Base-by-base conservation (phyloP, 1,140 invertebrate species). In the Hirudo medicinalis region DNA sequence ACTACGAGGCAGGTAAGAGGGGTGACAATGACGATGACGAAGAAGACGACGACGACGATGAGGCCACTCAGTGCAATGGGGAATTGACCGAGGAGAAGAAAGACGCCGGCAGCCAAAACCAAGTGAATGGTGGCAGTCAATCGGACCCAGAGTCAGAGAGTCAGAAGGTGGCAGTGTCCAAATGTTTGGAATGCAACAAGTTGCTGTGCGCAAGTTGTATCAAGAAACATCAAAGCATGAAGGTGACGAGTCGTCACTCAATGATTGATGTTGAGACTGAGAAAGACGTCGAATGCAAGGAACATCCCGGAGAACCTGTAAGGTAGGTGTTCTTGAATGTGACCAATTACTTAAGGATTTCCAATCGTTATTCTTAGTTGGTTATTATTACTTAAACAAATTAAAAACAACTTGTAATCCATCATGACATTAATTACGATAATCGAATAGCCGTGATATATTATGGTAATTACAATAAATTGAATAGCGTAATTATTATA, bases 101-200 rank as follows among this genome's bases (percentile, higher is more conserved):
- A 11, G 36, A 36, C 67, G 2, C 67, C 11, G 8, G 8, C n/a
- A n/a, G 11, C 43, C 71, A 81, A 82, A 63, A 82, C 81, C 74
- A 76, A 76, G 27, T 68, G 20, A 43, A 69, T n/a, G 69, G 57
- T 29, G 13, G 66, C 0, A n/a, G 25, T 75, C 72, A n/a, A 77
- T 77, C 53, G 15, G 43, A 49, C 43, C 4, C 43, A 15, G 43
- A 49, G 43, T 49, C 43, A 49, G 43, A 49, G 13, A 17, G 43
- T 49, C 43, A 76, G 77, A 4, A 78, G 36, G 77, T 54, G 70
- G 82, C 82, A 0, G 77, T 77, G 67, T 78, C 77, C 19, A 82
- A 81, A 72, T 83, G 82, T 75, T 72, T 83, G 27, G 82, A 83
- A 54, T 83, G 82, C 72, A 75, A 73, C 25, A 83, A 83, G 75